A percentile compares a stretch with the other conserved stretches of the same genome.
phyloP scores from a whole-genome alignment of 64 coral and sea anemone species.

The Cladopsammia gracilis region DNA sequence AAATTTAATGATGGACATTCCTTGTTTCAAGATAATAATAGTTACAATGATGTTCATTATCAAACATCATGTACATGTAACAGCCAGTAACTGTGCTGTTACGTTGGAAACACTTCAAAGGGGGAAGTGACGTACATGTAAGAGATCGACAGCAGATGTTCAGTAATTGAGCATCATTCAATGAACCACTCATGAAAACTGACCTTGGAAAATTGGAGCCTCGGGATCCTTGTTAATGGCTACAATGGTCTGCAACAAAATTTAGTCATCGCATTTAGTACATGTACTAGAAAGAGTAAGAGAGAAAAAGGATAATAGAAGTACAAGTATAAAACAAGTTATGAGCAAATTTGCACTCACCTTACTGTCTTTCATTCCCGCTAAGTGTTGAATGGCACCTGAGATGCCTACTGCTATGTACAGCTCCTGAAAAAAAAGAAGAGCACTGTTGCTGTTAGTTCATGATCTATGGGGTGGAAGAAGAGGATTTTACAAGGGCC shows the following conservation, averaged over 20 bases:
- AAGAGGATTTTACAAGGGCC: too few relatives aligned
- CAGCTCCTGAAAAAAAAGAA: slow-evolving; percentile 73
- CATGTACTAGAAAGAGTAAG: too few relatives aligned
- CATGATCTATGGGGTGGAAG: too few relatives aligned
- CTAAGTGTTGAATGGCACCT: slow-evolving; percentile 97
- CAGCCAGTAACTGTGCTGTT: too few relatives aligned
- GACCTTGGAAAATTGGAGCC: slow-evolving; percentile 99
- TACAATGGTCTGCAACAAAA: slow-evolving; percentile 80
- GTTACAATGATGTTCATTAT: too few relatives aligned
- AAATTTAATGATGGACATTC: too few relatives aligned
- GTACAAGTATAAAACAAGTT: not conserved
- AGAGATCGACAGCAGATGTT: not conserved
- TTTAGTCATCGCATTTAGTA: not conserved
- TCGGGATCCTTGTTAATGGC: slow-evolving; percentile 99
- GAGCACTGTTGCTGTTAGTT: too few relatives aligned
- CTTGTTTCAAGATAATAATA: too few relatives aligned
- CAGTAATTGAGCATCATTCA: not conserved
- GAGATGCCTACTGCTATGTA: slow-evolving; percentile 99
- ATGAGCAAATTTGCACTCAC: slow-evolving; percentile 11
- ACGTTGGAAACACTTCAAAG: too few relatives aligned
- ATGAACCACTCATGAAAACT: not conserved
- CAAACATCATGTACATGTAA: too few relatives aligned
- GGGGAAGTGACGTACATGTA: too few relatives aligned
- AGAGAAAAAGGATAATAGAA: not conserved
- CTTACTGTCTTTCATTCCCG: slow-evolving; percentile 99